Conservation (phyloP, 2,888 invertebrate species). For the Crepidodera aurea region DNA sequence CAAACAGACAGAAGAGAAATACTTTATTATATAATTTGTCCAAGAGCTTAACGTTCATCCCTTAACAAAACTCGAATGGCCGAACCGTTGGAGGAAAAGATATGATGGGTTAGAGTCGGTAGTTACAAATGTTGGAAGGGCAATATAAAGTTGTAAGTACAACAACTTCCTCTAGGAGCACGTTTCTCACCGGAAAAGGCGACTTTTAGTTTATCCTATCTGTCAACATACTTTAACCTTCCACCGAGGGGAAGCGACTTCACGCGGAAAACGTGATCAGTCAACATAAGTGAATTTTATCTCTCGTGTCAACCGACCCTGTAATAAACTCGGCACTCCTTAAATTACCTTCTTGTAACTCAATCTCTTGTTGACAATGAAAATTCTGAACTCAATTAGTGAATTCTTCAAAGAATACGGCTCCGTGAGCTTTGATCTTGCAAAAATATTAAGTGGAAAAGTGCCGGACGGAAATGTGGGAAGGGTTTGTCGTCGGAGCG, state of each 20-base stretch:
- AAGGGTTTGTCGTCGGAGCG: constrained; percentile 6
- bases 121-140: constrained; percentile 35
- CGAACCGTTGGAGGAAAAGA: constrained; percentile 8
- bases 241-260: constrained; percentile 46
- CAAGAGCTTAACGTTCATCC: not conserved
- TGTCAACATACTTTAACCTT: constrained; percentile 55
- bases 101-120: constrained; percentile 34
- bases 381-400: constrained; percentile 49
- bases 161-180: constrained; percentile 51
- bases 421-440: constrained; percentile 36
- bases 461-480: constrained; percentile 24
- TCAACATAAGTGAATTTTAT: constrained; percentile 55
- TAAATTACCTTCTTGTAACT: constrained; percentile 48
- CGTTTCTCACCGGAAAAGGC: constrained; percentile 53
- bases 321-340: constrained; percentile 48
- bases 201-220: constrained; percentile 54
- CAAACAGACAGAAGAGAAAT: not conserved
- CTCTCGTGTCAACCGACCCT: constrained; percentile 48
- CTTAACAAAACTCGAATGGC: not conserved
- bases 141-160: constrained; percentile 46
- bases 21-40: not conserved
- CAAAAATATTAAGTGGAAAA: constrained; percentile 34
- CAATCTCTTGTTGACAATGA: constrained; percentile 47
- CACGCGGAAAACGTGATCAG: constrained; percentile 56
- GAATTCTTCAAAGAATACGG: constrained; percentile 34